Conservation (phyloP, 2,888 invertebrate species). For the Branchinecta sandiegonensis region DNA sequence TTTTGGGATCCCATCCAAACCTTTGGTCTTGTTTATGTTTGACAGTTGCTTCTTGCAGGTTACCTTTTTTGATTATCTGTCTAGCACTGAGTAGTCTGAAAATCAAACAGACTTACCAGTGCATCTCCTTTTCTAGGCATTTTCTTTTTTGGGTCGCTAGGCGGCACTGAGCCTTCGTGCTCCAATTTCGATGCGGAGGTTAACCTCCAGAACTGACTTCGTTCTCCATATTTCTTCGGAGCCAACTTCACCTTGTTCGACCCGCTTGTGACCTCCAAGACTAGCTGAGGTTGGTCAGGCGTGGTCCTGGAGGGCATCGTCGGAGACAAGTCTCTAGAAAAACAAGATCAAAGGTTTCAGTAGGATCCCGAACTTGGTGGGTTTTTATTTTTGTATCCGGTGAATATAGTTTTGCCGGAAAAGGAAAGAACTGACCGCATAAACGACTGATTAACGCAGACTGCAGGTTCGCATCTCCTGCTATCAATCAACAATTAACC, state of each 20-base stretch:
- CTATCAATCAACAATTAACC: too few species aligned
- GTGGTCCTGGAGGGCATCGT: conserved; percentile 30
- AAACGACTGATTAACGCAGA: too few species aligned
- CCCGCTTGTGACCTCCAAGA: conserved; percentile 54
- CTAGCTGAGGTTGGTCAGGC: conserved; percentile 55
- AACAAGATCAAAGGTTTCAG: neutral
- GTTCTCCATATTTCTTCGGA: conserved; percentile 50
- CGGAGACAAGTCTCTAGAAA: neutral
- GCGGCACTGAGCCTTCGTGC: conserved; percentile 64
- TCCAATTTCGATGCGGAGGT: conserved; percentile 74
- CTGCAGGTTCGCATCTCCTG: too few species aligned
- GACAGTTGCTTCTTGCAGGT: too few species aligned
- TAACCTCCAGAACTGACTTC: conserved; percentile 88
- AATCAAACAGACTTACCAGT: neutral
- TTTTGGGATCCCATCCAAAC: too few species aligned
- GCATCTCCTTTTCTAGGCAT: conserved; percentile 17
- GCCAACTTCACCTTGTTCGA: conserved; percentile 52
- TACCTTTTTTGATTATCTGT: too few species aligned
- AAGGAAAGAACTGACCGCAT: conserved; percentile 10
- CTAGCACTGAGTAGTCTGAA: too few species aligned
- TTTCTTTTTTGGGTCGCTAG: conserved; percentile 34
- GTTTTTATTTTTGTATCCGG: neutral
- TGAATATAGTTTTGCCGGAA: conserved; percentile 18
- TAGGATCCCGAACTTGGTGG: too few species aligned
- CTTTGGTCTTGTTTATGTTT: too few species aligned